Evolutionary conservation across 2,113 vertebrate genomes (phyloP).

Genomic region (Rhinoderma darwinii): DNA sequence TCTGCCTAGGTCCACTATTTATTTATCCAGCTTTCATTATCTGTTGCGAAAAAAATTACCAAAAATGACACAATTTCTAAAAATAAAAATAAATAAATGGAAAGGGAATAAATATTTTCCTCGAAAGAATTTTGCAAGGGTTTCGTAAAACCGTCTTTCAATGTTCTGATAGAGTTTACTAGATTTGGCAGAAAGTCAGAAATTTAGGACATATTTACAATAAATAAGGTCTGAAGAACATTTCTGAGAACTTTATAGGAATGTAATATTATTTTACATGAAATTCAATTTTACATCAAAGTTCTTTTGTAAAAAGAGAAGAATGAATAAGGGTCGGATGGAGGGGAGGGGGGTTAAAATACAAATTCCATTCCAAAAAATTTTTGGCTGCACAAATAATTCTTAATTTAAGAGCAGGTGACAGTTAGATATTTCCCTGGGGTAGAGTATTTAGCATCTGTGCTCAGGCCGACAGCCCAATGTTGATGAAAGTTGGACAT

Average conservation of each 20-base stretch:
- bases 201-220: conserved; percentile 62
- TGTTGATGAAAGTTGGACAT: conserved; percentile 72
- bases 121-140: neutral
- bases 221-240: conserved; percentile 72
- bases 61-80: neutral
- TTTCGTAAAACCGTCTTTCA: neutral
- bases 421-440: conserved; percentile 68
- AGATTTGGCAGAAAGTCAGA: conserved; percentile 63
- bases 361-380: conserved; percentile 70
- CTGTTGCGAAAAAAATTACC: neutral
- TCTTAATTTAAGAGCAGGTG: conserved; percentile 73
- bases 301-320: conserved; percentile 60
- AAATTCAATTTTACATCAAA: conserved; percentile 77
- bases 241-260: conserved; percentile 70
- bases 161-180: neutral
- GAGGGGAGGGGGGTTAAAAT: conserved; percentile 10
- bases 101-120: neutral
- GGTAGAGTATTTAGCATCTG: conserved; percentile 68
- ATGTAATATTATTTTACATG: conserved; percentile 74
- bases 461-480: conserved; percentile 67
- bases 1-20: neutral
- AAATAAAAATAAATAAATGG: neutral
- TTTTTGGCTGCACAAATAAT: conserved; percentile 74
- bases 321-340: neutral
- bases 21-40: neutral